Percentiles rank a stretch among this genome's conserved stretches.
These are phyloP conservation scores for Struthidea cinerea DNA, from an alignment of 2,113 vertebrate species.

Conservation along the genomic window DNA sequence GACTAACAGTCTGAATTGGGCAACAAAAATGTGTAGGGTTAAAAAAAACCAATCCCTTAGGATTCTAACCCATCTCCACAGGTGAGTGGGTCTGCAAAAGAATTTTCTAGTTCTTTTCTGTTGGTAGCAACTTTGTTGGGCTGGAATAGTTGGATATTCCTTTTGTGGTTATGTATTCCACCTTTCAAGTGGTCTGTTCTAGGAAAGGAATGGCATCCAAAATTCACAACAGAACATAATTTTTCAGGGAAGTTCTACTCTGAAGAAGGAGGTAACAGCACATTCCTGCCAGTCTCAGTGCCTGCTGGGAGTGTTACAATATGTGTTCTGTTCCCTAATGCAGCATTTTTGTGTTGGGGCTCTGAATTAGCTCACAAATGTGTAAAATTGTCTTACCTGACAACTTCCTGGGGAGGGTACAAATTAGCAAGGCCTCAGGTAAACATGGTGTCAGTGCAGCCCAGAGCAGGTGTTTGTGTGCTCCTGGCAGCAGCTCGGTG, in stretches of 20 bases:
- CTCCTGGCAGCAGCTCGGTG: neutral
- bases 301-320: neutral
- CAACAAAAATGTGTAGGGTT: constrained; percentile 3
- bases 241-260: neutral
- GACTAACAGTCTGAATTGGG: constrained; percentile 2
- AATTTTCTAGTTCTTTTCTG: neutral
- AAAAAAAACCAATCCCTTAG: neutral
- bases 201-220: neutral
- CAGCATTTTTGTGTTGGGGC: neutral
- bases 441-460: neutral
- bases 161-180: neutral
- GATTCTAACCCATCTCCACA: neutral
- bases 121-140: neutral
- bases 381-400: neutral
- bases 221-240: neutral
- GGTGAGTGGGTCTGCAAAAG: neutral
- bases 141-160: neutral
- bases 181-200: neutral
- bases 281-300: neutral
- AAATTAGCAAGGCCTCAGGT: neutral
- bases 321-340: neutral
- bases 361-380: neutral
- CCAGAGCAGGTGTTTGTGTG: neutral
- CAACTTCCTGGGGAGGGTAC: neutral
- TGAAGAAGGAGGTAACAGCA: neutral